These are phyloP conservation scores for Digitonthophagus gazella DNA, from an alignment of 2,888 invertebrate genomes.

Conservation along the genomic window DNA sequence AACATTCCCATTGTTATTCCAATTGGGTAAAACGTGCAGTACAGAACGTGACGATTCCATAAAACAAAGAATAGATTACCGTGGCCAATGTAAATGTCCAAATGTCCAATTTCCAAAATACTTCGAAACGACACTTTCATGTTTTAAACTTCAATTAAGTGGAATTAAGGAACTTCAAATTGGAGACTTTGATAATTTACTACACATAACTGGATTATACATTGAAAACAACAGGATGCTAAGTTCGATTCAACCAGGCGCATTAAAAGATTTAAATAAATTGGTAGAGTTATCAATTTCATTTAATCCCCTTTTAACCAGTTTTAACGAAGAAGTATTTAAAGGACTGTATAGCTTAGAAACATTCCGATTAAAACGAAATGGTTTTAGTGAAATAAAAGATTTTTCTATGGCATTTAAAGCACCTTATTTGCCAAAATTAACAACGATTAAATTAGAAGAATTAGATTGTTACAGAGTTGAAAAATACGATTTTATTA, in stretches of 20 bases:
- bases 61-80: not conserved
- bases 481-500: constrained; percentile 50
- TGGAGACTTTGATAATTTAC: constrained; percentile 50
- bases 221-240: constrained; percentile 59
- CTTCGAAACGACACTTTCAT: constrained; percentile 48
- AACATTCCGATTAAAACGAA: constrained; percentile 56
- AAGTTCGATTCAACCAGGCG: constrained; percentile 52
- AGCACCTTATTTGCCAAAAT: constrained; percentile 57
- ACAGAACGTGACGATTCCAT: not conserved
- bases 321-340: constrained; percentile 53
- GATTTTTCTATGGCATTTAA: constrained; percentile 52
- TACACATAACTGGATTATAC: constrained; percentile 51
- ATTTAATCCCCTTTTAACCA: constrained; percentile 54
- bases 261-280: constrained; percentile 53
- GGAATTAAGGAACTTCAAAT: constrained; percentile 50
- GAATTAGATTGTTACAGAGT: constrained; percentile 53
- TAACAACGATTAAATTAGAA: too few relatives aligned
- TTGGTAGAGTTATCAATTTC: constrained; percentile 58
- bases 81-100: constrained; percentile 55
- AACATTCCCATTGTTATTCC: not conserved
- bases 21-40: not conserved
- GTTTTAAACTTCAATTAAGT: constrained; percentile 54
- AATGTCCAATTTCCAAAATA: constrained; percentile 54
- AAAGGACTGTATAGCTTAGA: constrained; percentile 54
- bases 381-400: constrained; percentile 54